phyloP scores from a whole-genome alignment of 2,888 invertebrate species.

The Holacanthella duospinosa region DNA sequence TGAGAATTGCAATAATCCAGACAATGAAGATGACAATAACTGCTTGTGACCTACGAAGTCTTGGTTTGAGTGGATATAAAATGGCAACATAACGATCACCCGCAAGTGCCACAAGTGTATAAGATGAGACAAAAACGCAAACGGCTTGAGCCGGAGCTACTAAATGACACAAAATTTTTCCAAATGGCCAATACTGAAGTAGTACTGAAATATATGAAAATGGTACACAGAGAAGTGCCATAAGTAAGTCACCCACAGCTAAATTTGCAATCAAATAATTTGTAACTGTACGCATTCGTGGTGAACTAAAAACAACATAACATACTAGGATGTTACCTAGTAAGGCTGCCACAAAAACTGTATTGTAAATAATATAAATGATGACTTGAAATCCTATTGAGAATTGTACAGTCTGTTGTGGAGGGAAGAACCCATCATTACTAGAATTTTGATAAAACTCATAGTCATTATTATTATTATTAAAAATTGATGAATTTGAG shows the following conservation, averaged over 20 bases:
- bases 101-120: slow-evolving; percentile 81
- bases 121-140: slow-evolving; percentile 59
- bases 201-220: slow-evolving; percentile 74
- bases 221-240: slow-evolving; percentile 82
- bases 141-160: slow-evolving; percentile 47
- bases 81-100: slow-evolving; percentile 83
- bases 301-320: slow-evolving; percentile 70
- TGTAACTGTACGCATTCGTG: slow-evolving; percentile 81
- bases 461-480: no score
- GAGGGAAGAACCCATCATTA: no score
- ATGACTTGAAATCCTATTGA: slow-evolving; percentile 38
- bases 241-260: slow-evolving; percentile 78
- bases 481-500: no score
- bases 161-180: slow-evolving; percentile 56
- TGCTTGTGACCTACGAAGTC: slow-evolving; percentile 63
- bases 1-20: slow-evolving; percentile 63
- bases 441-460: no score
- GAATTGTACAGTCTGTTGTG: slow-evolving; percentile 16
- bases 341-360: slow-evolving; percentile 43
- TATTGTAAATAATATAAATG: slow-evolving; percentile 43
- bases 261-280: slow-evolving; percentile 81
- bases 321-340: slow-evolving; percentile 55
- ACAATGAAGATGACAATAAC: slow-evolving; percentile 58
- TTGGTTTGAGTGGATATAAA: slow-evolving; percentile 72
- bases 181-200: slow-evolving; percentile 81